Evolutionary conservation across 2,888 invertebrate species (phyloP), one percentile per base, ranked within the genome.

Genomic region (Micropterix aruncella): DNA sequence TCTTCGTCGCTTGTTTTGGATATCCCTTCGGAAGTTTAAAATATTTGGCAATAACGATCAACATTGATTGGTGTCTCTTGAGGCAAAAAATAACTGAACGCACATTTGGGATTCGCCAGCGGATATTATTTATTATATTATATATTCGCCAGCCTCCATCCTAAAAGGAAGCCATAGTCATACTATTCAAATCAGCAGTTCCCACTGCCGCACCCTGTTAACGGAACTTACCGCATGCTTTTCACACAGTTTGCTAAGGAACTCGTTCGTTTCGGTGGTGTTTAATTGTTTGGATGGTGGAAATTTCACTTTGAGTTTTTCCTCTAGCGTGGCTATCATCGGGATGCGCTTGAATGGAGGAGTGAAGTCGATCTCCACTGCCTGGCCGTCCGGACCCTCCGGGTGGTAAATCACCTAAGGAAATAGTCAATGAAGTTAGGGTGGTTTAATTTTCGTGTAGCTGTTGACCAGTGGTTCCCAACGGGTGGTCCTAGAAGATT

Each of bases 321-420:
- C 81, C 61, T 96, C 97, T 44, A 99, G 70, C 1, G 88, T 87
- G 19, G 85, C 78, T 51, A 96, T 81, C 94, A 99, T 96, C 16
- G 84, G 78, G 2, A 99, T 73, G 51, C 91, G 73, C 53, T 80
- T 88, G 69, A 99, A 99, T 2, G 99, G 99, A 18, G 97, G 99
- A 3, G 94, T 94, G 58, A 97, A 99, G 65, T 99, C 97, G 46
- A 97, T 82, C 63, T 88, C 87, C 3, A 83, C 73, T 50, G 77
- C 81, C 55, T 84, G 82, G 42, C 86, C 83, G 3, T 85, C 88
- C 0, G 80, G 80, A 0, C 93, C 94, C 51, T 94, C 89, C 0
- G 96, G 96, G 62, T 94, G 96, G 60, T 92, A 97, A 55, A 77
- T 76, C 3, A 79, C 63, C 70, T 71, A 46, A 42, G n/a, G n/a